A percentile compares a stretch with the other conserved stretches of the same genome.
Conservation (phyloP, 2,797 vertebrate species). For the Catostomus latipinnis region DNA sequence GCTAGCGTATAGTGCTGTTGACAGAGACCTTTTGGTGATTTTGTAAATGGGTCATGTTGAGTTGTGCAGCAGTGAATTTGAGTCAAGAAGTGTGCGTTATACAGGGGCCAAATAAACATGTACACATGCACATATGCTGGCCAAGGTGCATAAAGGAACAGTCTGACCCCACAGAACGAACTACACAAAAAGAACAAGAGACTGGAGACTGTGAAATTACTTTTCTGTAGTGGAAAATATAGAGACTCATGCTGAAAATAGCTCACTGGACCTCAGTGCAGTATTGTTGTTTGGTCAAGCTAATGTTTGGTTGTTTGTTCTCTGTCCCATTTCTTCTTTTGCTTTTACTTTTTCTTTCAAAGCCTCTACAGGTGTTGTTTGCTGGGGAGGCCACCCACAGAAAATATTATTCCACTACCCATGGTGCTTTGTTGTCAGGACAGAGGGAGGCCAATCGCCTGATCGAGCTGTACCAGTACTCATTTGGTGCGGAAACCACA, state of each 20-base stretch:
- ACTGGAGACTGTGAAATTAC: slow-evolving; percentile 46
- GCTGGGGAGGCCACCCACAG: slow-evolving; percentile 98
- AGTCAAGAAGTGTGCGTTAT: slow-evolving; percentile 18
- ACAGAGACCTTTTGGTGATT: not conserved
- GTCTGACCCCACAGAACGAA: slow-evolving; percentile 53
- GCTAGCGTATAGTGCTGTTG: not conserved
- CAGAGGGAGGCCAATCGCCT: slow-evolving; percentile 94
- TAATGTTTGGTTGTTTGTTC: slow-evolving; percentile 29
- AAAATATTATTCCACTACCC: slow-evolving; percentile 99
- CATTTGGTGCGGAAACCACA: slow-evolving; percentile 86
- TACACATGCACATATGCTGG: not conserved
- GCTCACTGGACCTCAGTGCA: not conserved
- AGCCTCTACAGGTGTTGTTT: slow-evolving; percentile 98
- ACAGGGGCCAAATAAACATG: not conserved
- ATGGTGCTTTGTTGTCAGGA: slow-evolving; percentile 98
- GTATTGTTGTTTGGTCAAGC: slow-evolving; percentile 45
- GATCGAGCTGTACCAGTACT: slow-evolving; percentile 94
- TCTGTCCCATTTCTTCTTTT: no score
- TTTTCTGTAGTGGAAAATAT: slow-evolving; percentile 33
- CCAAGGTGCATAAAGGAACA: slow-evolving; percentile 64
- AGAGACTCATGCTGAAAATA: slow-evolving; percentile 38
- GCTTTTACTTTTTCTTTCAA: slow-evolving; percentile 14
- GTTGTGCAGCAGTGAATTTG: slow-evolving; percentile 3
- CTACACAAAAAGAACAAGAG: slow-evolving; percentile 44
- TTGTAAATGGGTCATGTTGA: slow-evolving; percentile 30